Evolutionary conservation across 2,797 vertebrate species (phyloP).

Genomic region (Graptemys geographica): DNA sequence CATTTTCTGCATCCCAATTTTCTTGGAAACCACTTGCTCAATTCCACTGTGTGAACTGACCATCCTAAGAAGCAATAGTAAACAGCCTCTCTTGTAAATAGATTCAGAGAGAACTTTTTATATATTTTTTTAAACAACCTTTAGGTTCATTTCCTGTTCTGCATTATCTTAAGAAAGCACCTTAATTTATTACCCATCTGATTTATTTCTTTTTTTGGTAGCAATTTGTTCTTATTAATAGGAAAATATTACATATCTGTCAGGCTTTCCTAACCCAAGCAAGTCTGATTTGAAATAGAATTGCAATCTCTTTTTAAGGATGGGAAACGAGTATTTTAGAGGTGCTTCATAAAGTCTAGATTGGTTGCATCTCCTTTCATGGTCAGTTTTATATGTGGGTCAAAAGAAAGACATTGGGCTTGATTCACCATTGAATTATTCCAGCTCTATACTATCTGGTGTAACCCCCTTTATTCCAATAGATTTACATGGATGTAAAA

Average conservation of each 20-base stretch:
- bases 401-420: constrained; percentile 47
- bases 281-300: neutral
- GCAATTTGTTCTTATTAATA: neutral
- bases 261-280: neutral
- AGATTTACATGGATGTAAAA: constrained; percentile 61
- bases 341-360: constrained; percentile 16
- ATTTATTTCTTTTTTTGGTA: neutral
- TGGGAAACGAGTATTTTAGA: constrained; percentile 6
- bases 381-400: constrained; percentile 9
- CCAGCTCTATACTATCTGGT: neutral
- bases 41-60: neutral
- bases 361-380: neutral
- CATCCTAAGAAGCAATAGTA: too few relatives aligned
- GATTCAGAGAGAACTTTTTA: neutral
- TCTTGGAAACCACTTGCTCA: neutral
- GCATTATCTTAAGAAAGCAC: neutral
- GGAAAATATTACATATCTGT: neutral
- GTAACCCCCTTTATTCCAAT: constrained; percentile 27
- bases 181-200: neutral
- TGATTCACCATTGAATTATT: constrained; percentile 45
- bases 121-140: neutral
- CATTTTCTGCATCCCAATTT: too few relatives aligned
- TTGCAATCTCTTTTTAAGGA: neutral
- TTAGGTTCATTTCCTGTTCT: neutral
- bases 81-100: neutral